Percentiles rank a stretch among this genome's conserved stretches.
Conservation (phyloP, 2,113 vertebrate species). For the Lucifuga dentata region DNA sequence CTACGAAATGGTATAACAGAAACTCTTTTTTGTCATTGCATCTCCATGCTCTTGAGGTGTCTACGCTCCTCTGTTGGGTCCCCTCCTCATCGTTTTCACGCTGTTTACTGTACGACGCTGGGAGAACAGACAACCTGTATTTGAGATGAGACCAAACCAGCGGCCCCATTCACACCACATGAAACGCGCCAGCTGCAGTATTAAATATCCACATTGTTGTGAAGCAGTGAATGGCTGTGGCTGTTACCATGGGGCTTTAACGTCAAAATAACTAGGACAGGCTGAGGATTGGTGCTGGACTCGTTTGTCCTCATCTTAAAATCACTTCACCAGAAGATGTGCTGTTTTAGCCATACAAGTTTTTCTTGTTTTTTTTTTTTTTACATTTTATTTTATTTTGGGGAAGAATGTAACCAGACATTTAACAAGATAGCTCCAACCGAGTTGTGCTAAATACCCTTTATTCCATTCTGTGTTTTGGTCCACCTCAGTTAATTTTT, state of each 20-base stretch:
- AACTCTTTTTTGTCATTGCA: not conserved
- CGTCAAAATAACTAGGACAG: slow-evolving; percentile 55
- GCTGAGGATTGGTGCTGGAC: slow-evolving; percentile 10
- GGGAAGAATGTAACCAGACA: not conserved
- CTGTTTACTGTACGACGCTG: slow-evolving; percentile 33
- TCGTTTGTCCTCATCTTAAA: slow-evolving; percentile 23
- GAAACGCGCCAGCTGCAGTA: slow-evolving; percentile 74
- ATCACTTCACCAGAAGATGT: not conserved
- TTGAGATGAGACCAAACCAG: slow-evolving; percentile 59
- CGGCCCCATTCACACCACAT: slow-evolving; percentile 66
- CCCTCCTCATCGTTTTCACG: slow-evolving; percentile 13
- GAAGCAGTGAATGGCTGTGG: slow-evolving; percentile 59
- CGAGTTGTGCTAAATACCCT: not conserved
- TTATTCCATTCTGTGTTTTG: not conserved
- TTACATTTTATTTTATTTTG: not conserved
- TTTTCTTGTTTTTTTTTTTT: slow-evolving; percentile 3
- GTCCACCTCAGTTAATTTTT: slow-evolving; percentile 2
- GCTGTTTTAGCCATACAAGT: slow-evolving; percentile 1
- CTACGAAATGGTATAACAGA: not conserved
- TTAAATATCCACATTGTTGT: slow-evolving; percentile 79
- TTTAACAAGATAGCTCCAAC: not conserved
- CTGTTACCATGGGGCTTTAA: slow-evolving; percentile 67
- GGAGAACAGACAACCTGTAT: slow-evolving; percentile 58
- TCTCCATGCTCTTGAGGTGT: not conserved
- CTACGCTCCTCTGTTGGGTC: slow-evolving; percentile 6